Evolutionary conservation across 53 echinoderm and acorn worm species (phyloP), one percentile per base, ranked within the genome.

Genomic region (Glandiceps talaboti): DNA sequence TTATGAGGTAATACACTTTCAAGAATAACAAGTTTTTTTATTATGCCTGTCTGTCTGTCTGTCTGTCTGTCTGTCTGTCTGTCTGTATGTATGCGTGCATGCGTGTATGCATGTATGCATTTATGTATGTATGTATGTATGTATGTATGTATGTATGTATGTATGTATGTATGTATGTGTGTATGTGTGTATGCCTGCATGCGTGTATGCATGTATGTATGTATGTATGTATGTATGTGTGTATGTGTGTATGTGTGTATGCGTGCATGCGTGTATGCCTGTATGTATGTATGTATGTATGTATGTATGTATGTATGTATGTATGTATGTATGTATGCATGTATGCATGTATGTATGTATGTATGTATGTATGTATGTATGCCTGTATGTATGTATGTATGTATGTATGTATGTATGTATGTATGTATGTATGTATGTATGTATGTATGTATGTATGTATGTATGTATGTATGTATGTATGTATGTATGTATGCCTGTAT

Each of bases 11-110:
- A n/a, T n/a, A n/a, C n/a, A n/a, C n/a, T n/a, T n/a, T n/a, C n/a
- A n/a, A n/a, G n/a, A n/a, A n/a, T n/a, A n/a, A n/a, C n/a, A n/a
- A n/a, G n/a, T n/a, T n/a, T n/a, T 45, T 45, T 45, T 20, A 45
- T 6, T 20, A 45, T 45, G 6, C 20, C 64, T 45, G 64, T 45
- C 64, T 45, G 64, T 45, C 64, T 45, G 64, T 45, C 64, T 45
- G 64, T 45, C 64, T 45, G 64, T 45, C 64, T 45, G 64, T 45
- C 64, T 45, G 64, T 45, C 64, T 45, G 64, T 45, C 64, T 45
- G 6, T 45, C 64, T 45, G 6, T 45, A 6, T 45, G 6, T n/a
- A 45, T 45, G 64, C 6, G 6, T 45, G 20, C 20, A 20, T 12
- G 64, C 6, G 20, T 45, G 20, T 45, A 45, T 45, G 64, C 20